Conservation (phyloP, 2,113 vertebrate species). For the Oncorhynchus mykiss region DNA sequence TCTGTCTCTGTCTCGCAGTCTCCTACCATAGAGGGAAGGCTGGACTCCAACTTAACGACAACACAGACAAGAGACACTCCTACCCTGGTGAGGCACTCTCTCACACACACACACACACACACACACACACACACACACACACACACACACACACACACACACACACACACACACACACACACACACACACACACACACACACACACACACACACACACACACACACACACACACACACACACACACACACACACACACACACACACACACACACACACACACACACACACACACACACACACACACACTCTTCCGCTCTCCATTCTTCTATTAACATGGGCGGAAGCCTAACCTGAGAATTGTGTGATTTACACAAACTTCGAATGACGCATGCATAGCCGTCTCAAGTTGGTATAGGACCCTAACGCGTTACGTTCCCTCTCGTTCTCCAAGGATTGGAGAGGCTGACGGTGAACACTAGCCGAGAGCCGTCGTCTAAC, state of each 20-base stretch:
- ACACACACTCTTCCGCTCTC: no score
- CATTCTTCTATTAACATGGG: no score
- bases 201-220: no score
- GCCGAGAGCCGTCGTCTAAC: slow-evolving; percentile 71
- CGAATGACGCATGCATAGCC: neutral
- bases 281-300: neutral
- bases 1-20: slow-evolving; percentile 48
- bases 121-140: no score
- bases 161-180: no score
- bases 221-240: no score
- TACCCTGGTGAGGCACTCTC: slow-evolving; percentile 62
- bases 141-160: neutral
- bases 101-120: slow-evolving; percentile 1
- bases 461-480: slow-evolving; percentile 56
- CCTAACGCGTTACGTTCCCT: neutral
- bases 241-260: no score
- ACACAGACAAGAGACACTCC: slow-evolving; percentile 59
- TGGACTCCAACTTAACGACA: slow-evolving; percentile 37
- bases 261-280: no score
- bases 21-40: slow-evolving; percentile 69
- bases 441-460: slow-evolving; percentile 63
- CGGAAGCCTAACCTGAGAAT: no score
- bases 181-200: no score
- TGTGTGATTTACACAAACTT: neutral
- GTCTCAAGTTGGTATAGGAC: no score